A percentile compares a stretch with the other conserved stretches of the same genome.
Conservation (phyloP, 2,797 vertebrate species). For the Melanotaenia boesemani region DNA sequence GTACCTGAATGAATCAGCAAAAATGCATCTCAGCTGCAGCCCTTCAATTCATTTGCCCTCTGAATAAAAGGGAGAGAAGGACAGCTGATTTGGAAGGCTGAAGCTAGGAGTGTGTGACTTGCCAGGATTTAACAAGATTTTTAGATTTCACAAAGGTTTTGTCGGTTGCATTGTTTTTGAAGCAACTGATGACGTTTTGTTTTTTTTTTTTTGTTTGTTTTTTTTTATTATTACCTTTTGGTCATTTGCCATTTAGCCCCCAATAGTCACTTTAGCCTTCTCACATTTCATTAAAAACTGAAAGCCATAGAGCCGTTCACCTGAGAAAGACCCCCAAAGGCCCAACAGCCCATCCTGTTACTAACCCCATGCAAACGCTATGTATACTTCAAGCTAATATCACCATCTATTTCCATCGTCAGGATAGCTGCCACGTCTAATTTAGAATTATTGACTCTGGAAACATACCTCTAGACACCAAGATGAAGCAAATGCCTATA, state of each 20-base stretch:
- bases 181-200: neutral
- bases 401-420: no score
- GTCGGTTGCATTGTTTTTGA: neutral
- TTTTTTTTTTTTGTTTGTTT: neutral
- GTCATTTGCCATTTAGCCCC: neutral
- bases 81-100: constrained; percentile 26
- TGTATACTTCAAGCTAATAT: no score
- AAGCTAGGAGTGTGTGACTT: neutral
- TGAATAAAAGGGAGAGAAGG: constrained; percentile 40
- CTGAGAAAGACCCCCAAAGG: no score
- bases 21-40: constrained; percentile 32
- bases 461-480: no score
- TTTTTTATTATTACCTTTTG: neutral
- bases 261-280: neutral
- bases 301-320: no score
- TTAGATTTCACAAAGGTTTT: neutral
- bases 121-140: neutral
- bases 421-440: no score
- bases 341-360: no score
- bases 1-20: constrained; percentile 66
- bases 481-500: no score
- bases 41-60: constrained; percentile 41
- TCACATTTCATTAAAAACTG: neutral
- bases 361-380: no score
- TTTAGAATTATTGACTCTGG: no score